These are phyloP conservation scores for Clytia hemisphaerica DNA, from an alignment of 30 jellyfish, hydroid and myxozoan genomes.

Conservation along the genomic window DNA sequence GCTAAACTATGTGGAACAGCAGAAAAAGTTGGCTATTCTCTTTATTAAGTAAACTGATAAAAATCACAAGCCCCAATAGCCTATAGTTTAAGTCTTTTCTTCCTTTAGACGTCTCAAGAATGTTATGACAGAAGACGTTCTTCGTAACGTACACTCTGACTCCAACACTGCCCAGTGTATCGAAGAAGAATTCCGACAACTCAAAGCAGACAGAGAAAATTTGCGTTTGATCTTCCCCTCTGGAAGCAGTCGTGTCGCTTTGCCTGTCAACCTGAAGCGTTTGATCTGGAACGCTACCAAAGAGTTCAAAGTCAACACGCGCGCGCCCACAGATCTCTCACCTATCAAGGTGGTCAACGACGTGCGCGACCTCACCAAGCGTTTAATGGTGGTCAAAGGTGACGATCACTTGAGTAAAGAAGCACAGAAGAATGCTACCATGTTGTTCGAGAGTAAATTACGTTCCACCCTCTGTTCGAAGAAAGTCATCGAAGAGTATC, in stretches of 20 bases:
- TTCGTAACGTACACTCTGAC: conserved; percentile 54
- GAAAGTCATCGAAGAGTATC: conserved; percentile 69
- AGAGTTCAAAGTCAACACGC: conserved; percentile 65
- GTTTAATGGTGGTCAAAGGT: conserved; percentile 77
- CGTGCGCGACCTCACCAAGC: conserved; percentile 51
- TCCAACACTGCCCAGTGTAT: conserved; percentile 46
- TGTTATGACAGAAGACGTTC: conserved; percentile 75
- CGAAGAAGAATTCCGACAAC: conserved; percentile 80
- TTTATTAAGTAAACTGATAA: too few relatives aligned
- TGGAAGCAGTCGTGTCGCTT: conserved; percentile 84
- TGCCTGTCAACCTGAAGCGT: conserved; percentile 83
- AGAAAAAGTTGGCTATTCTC: too few relatives aligned
- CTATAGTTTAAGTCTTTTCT: too few relatives aligned
- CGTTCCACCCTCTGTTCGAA: conserved; percentile 80
- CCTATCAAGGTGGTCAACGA: conserved; percentile 77
- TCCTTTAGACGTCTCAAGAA: conserved; percentile 73
- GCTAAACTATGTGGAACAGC: too few relatives aligned
- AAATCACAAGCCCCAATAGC: too few relatives aligned
- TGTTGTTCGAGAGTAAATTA: conserved; percentile 67
- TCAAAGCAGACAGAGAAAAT: conserved; percentile 73
- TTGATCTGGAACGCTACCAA: conserved; percentile 96
- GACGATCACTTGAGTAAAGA: conserved; percentile 88
- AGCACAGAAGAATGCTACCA: conserved; percentile 92
- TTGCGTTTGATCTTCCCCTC: conserved; percentile 84
- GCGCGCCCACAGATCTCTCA: conserved; percentile 74